phyloP scores from a whole-genome alignment of 2,888 invertebrate species.

The Smittia sp. region DNA sequence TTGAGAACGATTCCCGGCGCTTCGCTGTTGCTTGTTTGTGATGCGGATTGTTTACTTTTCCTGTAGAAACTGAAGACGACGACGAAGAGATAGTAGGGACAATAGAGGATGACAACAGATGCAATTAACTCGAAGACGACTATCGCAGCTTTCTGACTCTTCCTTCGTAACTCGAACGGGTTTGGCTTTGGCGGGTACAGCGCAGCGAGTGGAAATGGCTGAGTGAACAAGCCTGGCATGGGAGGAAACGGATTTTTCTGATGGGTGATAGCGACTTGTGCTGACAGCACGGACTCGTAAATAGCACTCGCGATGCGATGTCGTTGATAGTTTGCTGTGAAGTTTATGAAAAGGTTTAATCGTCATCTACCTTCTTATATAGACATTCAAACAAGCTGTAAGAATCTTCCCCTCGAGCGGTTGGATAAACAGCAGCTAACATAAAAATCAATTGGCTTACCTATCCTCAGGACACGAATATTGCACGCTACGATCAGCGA shows the following conservation, averaged over 20 bases:
- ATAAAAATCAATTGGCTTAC: constrained; percentile 44
- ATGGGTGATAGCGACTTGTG: constrained; percentile 79
- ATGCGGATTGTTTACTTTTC: constrained; percentile 48
- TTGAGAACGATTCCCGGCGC: constrained; percentile 54
- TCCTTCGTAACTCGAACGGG: constrained; percentile 26
- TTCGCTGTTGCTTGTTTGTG: constrained; percentile 47
- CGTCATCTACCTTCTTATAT: neutral
- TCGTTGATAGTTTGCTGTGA: constrained; percentile 60
- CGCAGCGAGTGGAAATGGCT: constrained; percentile 16
- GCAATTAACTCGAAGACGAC: constrained; percentile 69
- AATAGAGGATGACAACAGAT: constrained; percentile 68
- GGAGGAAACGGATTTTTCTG: constrained; percentile 78
- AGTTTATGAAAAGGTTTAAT: neutral
- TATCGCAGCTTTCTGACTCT: constrained; percentile 33
- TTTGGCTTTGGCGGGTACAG: constrained; percentile 33
- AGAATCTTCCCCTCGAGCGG: too few species aligned
- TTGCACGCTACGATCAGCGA: constrained; percentile 60
- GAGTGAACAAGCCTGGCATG: constrained; percentile 55
- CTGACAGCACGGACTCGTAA: constrained; percentile 78
- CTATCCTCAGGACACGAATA: constrained; percentile 54
- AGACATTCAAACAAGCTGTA: neutral
- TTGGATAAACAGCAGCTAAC: too few species aligned
- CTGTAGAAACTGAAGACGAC: constrained; percentile 35
- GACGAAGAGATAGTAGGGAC: constrained; percentile 67
- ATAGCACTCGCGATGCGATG: constrained; percentile 82